phyloP scores from a whole-genome alignment of 2,888 invertebrate species.

The Xylota segnis region DNA sequence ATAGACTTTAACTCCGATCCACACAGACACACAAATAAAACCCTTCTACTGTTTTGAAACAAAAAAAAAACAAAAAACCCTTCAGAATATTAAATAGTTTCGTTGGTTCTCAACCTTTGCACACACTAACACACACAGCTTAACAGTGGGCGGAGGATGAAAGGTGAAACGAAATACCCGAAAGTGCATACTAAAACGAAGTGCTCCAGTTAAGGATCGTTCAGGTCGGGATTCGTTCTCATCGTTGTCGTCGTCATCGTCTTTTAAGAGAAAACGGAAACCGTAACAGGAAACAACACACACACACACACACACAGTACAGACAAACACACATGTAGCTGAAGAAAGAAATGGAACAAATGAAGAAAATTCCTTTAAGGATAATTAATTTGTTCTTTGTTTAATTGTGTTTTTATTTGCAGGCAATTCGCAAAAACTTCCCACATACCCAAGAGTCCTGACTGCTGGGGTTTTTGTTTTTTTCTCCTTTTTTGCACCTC shows the following conservation, averaged over 20 bases:
- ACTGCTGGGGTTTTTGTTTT: not conserved
- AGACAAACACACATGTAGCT: not conserved
- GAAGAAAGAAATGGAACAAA: conserved; percentile 26
- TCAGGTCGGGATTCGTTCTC: conserved; percentile 24
- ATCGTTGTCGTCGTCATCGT: conserved; percentile 19
- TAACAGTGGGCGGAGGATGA: conserved; percentile 5
- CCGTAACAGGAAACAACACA: conserved; percentile 46
- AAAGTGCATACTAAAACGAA: conserved; percentile 59
- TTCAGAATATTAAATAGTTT: conserved; percentile 52
- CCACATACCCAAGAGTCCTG: conserved; percentile 26
- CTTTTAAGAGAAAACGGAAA: conserved; percentile 36
- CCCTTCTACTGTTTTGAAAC: not conserved
- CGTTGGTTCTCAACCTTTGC: not conserved
- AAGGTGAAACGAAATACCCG: conserved; percentile 50
- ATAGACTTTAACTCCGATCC: conserved; percentile 58
- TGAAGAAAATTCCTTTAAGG: conserved; percentile 65
- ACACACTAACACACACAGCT: conserved; percentile 10
- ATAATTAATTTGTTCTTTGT: conserved; percentile 74
- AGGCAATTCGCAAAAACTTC: conserved; percentile 57
- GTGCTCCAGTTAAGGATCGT: conserved; percentile 54
- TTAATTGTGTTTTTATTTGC: conserved; percentile 76
- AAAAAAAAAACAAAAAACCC: conserved; percentile 37
- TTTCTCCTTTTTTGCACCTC: not conserved
- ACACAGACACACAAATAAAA: conserved; percentile 8
- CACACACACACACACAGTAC: not conserved